These are phyloP conservation scores for Cirrhinus mrigala DNA, from an alignment of 2,797 vertebrate species.

Conservation along the genomic window DNA sequence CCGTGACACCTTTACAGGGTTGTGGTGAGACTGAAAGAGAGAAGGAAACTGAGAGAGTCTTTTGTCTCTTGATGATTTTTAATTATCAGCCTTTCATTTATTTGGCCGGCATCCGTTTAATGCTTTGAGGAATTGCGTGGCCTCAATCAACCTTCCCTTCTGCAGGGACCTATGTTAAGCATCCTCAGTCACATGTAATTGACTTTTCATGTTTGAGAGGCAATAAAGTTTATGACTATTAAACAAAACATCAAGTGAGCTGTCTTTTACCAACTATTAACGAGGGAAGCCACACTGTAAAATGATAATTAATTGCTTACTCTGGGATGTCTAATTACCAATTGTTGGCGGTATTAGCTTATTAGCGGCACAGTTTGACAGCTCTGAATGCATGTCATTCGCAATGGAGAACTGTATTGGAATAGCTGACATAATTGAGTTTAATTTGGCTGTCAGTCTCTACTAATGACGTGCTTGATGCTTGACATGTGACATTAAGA, in stretches of 20 bases:
- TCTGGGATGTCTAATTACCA: conserved; percentile 78
- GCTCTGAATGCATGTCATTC: conserved; percentile 68
- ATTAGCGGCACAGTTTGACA: conserved; percentile 76
- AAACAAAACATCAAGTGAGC: conserved; percentile 78
- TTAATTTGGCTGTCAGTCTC: conserved; percentile 40
- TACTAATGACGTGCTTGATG: conserved; percentile 50
- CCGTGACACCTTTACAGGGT: conserved; percentile 30
- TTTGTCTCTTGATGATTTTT: conserved; percentile 68
- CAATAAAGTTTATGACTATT: conserved; percentile 83
- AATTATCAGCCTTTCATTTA: conserved; percentile 79
- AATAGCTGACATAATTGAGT: conserved; percentile 38
- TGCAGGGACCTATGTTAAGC: conserved; percentile 65
- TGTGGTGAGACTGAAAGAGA: conserved; percentile 27
- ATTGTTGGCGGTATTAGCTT: conserved; percentile 78
- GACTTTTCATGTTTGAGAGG: conserved; percentile 79
- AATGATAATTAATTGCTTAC: conserved; percentile 81
- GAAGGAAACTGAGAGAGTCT: conserved; percentile 49
- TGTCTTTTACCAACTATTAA: conserved; percentile 78
- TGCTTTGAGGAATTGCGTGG: conserved; percentile 73
- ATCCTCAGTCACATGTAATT: conserved; percentile 78
- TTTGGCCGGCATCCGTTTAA: conserved; percentile 71
- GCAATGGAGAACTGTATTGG: conserved; percentile 55
- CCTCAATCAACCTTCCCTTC: conserved; percentile 77
- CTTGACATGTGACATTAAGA: conserved; percentile 25
- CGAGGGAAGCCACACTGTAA: conserved; percentile 69